Percentiles rank a stretch among this genome's conserved stretches.
phyloP scores from a whole-genome alignment of 2,888 invertebrate species.

The Caenorhabditis becei region DNA sequence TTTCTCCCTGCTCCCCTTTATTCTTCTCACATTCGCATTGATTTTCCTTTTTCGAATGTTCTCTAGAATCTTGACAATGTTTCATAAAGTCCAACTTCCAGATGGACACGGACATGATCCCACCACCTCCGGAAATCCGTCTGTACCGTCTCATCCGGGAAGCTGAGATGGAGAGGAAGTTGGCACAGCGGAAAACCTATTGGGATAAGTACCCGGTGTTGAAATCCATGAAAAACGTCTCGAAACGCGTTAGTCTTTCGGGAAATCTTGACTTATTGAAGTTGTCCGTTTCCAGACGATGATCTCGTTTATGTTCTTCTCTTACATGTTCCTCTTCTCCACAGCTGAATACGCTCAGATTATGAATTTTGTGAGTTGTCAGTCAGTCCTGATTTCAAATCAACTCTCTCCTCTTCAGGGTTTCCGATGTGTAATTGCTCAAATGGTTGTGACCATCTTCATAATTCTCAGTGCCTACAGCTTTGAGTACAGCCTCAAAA shows the following conservation, averaged over 20 bases:
- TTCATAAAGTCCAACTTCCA: too few relatives aligned
- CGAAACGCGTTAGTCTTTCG: neutral
- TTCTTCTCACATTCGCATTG: neutral
- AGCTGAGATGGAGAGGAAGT: neutral
- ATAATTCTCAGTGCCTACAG: neutral
- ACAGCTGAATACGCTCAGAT: conserved; percentile 11
- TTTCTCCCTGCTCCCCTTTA: neutral
- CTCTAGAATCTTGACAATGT: too few relatives aligned
- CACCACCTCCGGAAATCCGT: neutral
- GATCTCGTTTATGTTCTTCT: conserved; percentile 23
- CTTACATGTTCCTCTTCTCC: conserved; percentile 21
- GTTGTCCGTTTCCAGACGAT: conserved; percentile 11
- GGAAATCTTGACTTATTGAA: neutral
- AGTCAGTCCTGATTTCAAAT: neutral
- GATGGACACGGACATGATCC: too few relatives aligned
- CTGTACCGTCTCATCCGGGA: conserved; percentile 2
- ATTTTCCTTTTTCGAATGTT: neutral
- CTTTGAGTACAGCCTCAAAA: conserved; percentile 16
- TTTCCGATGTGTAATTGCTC: neutral
- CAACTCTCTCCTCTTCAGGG: conserved; percentile 6
- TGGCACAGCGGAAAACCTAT: conserved; percentile 7
- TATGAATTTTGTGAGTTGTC: conserved; percentile 6
- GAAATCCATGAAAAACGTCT: neutral
- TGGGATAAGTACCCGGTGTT: conserved; percentile 37
- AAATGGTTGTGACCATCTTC: neutral